Conservation (phyloP, 2,888 invertebrate species). For the Tetragonisca angustula region DNA sequence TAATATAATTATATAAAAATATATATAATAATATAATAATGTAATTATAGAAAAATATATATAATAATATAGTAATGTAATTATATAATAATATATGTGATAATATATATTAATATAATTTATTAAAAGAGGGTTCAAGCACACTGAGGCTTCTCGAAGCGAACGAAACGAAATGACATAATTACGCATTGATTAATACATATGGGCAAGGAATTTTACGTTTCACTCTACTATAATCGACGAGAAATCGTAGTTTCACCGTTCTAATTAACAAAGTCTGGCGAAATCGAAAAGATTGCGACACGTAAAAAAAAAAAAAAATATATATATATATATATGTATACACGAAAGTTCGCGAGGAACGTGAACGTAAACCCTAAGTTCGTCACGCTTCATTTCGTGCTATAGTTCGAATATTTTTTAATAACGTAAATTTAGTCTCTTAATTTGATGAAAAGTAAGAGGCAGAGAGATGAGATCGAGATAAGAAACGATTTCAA, state of each 20-base stretch:
- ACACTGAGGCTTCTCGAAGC: too few relatives aligned
- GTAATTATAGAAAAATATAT: too few relatives aligned
- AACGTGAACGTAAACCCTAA: not conserved
- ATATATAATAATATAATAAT: too few relatives aligned
- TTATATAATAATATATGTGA: too few relatives aligned
- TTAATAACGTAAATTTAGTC: too few relatives aligned
- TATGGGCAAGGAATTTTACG: not conserved
- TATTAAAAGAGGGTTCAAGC: too few relatives aligned
- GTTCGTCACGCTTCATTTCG: not conserved
- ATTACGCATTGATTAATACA: not conserved
- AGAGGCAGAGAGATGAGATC: too few relatives aligned
- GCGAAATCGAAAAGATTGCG: conserved; percentile 30
- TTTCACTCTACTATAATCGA: not conserved
- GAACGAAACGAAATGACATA: too few relatives aligned
- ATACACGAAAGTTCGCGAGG: not conserved
- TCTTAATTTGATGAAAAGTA: not conserved
- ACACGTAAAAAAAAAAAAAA: conserved; percentile 19
- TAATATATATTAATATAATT: too few relatives aligned
- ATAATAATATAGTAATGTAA: too few relatives aligned
- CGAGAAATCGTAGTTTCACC: conserved; percentile 25
- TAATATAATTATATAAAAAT: too few relatives aligned
- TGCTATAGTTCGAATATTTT: not conserved
- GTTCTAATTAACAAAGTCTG: conserved; percentile 14
- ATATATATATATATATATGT: not conserved
- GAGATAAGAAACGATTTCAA: not conserved